Base-by-base conservation (phyloP, 2,797 vertebrate genomes). In the Amphiprion clarkii region DNA sequence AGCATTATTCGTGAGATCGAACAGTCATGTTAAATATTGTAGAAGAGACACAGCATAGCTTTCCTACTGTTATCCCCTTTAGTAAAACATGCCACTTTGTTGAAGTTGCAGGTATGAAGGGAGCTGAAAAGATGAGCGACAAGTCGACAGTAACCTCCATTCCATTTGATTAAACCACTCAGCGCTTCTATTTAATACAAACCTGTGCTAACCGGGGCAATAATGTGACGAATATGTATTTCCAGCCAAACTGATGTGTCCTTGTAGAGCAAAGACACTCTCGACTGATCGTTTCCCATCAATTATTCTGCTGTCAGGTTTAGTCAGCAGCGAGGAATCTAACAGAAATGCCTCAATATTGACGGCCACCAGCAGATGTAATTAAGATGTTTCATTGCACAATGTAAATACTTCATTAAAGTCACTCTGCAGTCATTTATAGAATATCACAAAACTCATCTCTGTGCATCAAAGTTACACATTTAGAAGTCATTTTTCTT, bases 1-100 rank as follows among this genome's bases (percentile, higher is more conserved):
- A 88, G 60, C 69, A 51, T 66, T 27, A 36, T 61, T 46, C 39
- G 10, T 40, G 59, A 64, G 44, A n/a, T 17, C 21, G 2, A 63
- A 49, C 3, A 59, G 74, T 9, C 55, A 19, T 51, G 16, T 25
- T 46, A 31, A 4, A n/a, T 23, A 10, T 29, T 65, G 9, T 4
- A n/a, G 10, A 59, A 39, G 1, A 57, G 12, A 63, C 16, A 27
- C 21, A 6, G 3, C n/a, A 49, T 25, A 39, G 2, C 29, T 44
- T 1, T n/a, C 5, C n/a, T 53, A 19, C 3, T 51, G 16, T 27
- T 17, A 5, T 16, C 16, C 4, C 0, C 0, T 52, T 59, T 12
- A 53, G 33, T 54, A 52, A 21, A 27, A 66, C 10, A 3, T 29
- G 36, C 11, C 0, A 16, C 1, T 63, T 46, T 62, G 2, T 5